A percentile compares a stretch with the other conserved stretches of the same genome.
phyloP scores from a whole-genome alignment of 2,797 vertebrate species.

The Propithecus deckenii region DNA sequence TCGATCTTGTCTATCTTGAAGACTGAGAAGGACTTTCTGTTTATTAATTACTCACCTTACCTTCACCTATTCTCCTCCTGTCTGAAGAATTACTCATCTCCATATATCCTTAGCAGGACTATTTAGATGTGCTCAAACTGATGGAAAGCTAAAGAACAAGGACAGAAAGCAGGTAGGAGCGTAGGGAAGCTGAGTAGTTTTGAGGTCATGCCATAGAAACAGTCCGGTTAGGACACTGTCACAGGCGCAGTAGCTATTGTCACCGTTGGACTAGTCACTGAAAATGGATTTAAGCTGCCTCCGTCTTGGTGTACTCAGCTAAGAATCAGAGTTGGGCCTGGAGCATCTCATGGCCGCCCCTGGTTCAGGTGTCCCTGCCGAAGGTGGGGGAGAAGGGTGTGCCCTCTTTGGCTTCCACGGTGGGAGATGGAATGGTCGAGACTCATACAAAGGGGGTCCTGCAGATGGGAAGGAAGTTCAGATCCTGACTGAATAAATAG shows the following conservation, averaged over 20 bases:
- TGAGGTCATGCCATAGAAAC: neutral
- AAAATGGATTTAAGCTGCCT: neutral
- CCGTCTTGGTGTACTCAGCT: neutral
- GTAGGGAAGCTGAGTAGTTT: neutral
- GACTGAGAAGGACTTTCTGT: conserved; percentile 28
- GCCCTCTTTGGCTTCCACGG: neutral
- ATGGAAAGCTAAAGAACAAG: neutral
- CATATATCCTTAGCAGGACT: neutral
- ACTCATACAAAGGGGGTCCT: neutral
- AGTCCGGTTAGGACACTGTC: neutral
- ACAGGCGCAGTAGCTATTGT: neutral
- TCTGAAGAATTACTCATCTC: conserved; percentile 16
- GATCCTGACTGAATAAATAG: neutral
- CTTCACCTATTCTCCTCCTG: conserved; percentile 32
- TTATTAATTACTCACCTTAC: conserved; percentile 56
- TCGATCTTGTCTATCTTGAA: conserved; percentile 35
- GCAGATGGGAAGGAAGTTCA: neutral
- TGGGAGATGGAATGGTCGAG: neutral
- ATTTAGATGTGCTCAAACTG: neutral
- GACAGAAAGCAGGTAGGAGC: conserved; percentile 1
- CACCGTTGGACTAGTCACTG: neutral
- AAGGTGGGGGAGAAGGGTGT: neutral
- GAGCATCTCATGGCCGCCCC: neutral
- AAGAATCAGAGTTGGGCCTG: neutral
- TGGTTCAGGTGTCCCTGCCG: fast-evolving